Percentiles rank a stretch among this genome's conserved stretches.
Conservation (phyloP, 2,113 vertebrate genomes). For the Prunella fulvescens region DNA sequence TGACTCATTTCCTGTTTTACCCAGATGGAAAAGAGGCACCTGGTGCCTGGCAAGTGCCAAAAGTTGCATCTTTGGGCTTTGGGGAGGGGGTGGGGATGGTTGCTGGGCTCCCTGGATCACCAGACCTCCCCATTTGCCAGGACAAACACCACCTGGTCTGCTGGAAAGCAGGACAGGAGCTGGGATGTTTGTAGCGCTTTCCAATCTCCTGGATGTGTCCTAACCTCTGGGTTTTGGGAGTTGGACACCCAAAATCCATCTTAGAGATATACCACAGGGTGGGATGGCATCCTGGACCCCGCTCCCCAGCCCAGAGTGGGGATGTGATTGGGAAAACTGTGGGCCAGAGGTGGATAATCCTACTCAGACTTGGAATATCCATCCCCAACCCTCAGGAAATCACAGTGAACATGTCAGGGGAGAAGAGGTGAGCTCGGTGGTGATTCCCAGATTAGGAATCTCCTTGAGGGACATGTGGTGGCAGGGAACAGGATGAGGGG, state of each 20-base stretch:
- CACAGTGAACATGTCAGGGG: rapidly evolving
- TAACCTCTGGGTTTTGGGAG: not conserved
- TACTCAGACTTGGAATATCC: rapidly evolving
- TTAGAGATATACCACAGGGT: rapidly evolving
- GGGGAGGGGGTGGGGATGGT: not conserved
- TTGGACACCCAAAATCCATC: not conserved
- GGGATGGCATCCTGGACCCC: too few species aligned
- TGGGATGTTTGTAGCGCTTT: not conserved
- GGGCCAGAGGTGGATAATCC: not conserved
- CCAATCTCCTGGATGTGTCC: not conserved
- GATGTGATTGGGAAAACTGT: rapidly evolving
- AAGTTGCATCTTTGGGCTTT: not conserved
- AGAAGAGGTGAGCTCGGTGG: not conserved
- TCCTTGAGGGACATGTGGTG: not conserved
- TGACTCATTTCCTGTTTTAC: constrained; percentile 31
- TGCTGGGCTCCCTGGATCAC: not conserved
- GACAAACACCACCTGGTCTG: not conserved
- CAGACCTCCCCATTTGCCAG: not conserved
- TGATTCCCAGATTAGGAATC: not conserved
- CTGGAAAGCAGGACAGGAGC: not conserved
- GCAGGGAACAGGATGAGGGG: not conserved
- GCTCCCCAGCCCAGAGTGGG: not conserved
- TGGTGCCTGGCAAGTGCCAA: not conserved
- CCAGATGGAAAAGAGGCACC: not conserved
- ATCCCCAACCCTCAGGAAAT: not conserved